Evolutionary conservation across 64 coral and sea anemone genomes (phyloP).

Genomic region (Actinia tenebrosa): DNA sequence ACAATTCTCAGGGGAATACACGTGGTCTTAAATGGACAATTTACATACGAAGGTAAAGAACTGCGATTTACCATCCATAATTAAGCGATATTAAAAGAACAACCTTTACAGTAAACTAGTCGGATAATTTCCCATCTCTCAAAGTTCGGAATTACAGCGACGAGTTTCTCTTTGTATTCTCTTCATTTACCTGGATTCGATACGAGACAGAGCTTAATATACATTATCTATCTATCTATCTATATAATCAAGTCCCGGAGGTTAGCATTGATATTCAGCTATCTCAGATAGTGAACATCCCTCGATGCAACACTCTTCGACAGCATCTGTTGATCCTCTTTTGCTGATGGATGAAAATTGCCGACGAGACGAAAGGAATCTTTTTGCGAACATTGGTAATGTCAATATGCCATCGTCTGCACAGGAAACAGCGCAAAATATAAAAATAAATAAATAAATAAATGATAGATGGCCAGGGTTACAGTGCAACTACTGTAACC

Average conservation of each 20-base stretch:
- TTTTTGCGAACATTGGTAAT: neutral
- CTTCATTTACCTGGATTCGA: neutral
- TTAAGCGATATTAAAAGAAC: too few species aligned
- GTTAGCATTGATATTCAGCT: slow-evolving; percentile 9
- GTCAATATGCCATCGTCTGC: neutral
- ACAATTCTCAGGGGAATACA: too few species aligned
- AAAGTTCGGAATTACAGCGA: neutral
- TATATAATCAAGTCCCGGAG: neutral
- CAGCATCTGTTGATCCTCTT: slow-evolving; percentile 5
- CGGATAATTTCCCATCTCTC: neutral
- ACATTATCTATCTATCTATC: neutral
- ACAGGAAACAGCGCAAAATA: too few species aligned
- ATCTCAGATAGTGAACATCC: slow-evolving; percentile 17
- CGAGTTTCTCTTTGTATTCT: neutral
- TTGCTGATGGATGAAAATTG: neutral
- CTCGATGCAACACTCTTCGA: slow-evolving; percentile 8
- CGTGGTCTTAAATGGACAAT: too few species aligned
- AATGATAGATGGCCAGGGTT: too few species aligned
- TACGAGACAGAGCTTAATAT: neutral
- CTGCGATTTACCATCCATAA: too few species aligned
- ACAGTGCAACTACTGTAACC: too few species aligned
- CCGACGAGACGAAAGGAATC: neutral
- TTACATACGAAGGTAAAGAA: too few species aligned
- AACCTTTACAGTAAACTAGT: too few species aligned
- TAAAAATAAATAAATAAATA: too few species aligned